These are phyloP conservation scores for Drosophila takahashii DNA, from an alignment of 1,140 invertebrate species.

Conservation along the genomic window DNA sequence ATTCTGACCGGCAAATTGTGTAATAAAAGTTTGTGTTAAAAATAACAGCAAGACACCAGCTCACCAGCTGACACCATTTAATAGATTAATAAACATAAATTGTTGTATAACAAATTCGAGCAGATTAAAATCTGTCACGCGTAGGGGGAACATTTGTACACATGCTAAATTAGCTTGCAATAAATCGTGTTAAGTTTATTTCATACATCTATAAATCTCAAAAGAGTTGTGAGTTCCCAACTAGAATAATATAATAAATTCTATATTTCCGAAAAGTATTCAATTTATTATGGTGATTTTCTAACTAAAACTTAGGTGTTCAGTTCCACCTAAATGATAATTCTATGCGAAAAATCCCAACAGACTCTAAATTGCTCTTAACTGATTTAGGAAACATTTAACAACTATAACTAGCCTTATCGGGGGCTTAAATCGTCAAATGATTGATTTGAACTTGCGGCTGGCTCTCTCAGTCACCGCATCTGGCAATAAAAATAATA, in stretches of 20 bases:
- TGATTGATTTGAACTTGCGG: constrained; percentile 34
- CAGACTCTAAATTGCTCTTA: not conserved
- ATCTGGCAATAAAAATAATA: constrained; percentile 11
- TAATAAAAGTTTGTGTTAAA: constrained; percentile 49
- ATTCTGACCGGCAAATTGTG: constrained; percentile 46
- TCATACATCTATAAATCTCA: no score
- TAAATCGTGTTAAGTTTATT: not conserved
- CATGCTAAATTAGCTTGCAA: not conserved
- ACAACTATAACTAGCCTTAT: constrained; percentile 27
- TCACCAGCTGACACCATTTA: constrained; percentile 21
- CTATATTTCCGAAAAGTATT: not conserved
- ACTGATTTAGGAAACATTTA: constrained; percentile 1
- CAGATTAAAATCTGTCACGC: constrained; percentile 21
- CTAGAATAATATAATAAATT: not conserved
- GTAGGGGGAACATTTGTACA: not conserved
- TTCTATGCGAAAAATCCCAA: not conserved
- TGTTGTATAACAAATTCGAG: constrained; percentile 44
- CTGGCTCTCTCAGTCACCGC: constrained; percentile 2
- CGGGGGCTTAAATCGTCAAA: constrained; percentile 7
- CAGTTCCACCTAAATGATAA: not conserved
- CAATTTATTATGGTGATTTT: not conserved
- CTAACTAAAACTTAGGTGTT: not conserved
- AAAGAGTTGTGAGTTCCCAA: not conserved
- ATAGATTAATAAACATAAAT: constrained; percentile 42
- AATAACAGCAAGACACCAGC: constrained; percentile 22